Percentiles rank a stretch among this genome's conserved stretches.
Evolutionary conservation across 2,113 vertebrate species (phyloP).

Genomic region (Melospiza melodia): DNA sequence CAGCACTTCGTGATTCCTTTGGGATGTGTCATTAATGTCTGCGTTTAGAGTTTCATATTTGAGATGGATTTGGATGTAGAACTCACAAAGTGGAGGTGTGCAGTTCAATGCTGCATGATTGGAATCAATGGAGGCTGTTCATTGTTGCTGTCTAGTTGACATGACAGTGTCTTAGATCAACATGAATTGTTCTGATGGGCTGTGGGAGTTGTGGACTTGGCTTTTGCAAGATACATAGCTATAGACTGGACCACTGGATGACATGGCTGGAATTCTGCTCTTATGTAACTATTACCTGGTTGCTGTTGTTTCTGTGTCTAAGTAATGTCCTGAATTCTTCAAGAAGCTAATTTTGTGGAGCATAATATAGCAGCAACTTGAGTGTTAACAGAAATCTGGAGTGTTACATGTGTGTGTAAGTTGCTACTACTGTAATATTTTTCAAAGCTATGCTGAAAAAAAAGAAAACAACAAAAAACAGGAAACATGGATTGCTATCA

Average conservation of each 20-base stretch:
- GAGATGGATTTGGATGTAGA: conserved; percentile 13
- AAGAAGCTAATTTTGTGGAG: not conserved
- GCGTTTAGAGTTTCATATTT: not conserved
- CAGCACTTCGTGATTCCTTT: not conserved
- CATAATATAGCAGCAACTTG: not conserved
- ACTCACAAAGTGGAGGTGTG: not conserved
- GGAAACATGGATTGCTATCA: not conserved
- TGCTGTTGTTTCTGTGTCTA: not conserved
- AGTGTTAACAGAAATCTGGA: not conserved
- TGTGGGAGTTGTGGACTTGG: not conserved
- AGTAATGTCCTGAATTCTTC: not conserved
- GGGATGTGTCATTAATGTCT: not conserved
- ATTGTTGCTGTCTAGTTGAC: not conserved
- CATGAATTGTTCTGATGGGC: not conserved
- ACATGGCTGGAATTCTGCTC: not conserved
- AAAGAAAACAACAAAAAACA: not conserved
- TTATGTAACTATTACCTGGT: not conserved
- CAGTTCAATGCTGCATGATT: not conserved
- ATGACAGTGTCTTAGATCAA: not conserved
- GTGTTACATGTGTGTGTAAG: not conserved
- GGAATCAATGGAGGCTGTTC: conserved; percentile 14
- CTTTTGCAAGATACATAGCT: not conserved
- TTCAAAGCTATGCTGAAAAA: conserved; percentile 3
- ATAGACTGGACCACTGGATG: not conserved
- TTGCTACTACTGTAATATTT: not conserved